Percentiles rank a stretch among this genome's conserved stretches.
Evolutionary conservation across 2,113 vertebrate species (phyloP).

Genomic region (Panthera uncia): DNA sequence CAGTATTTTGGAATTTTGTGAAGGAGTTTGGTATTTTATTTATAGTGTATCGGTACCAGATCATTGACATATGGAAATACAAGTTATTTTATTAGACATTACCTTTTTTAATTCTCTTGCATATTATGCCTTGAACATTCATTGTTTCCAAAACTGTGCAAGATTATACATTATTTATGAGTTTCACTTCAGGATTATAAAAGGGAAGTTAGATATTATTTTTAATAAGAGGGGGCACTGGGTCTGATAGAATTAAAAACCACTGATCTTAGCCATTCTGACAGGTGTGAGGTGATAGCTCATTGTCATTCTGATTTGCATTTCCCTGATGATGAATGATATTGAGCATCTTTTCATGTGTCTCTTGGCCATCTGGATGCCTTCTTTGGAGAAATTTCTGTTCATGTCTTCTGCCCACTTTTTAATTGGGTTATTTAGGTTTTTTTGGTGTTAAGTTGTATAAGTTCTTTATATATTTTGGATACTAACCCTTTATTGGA

Average conservation of each 20-base stretch:
- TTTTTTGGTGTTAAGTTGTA: not conserved
- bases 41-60: accelerated
- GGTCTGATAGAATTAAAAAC: not conserved
- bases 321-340: not conserved
- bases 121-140: not conserved
- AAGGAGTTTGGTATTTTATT: not conserved
- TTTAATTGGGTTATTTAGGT: not conserved
- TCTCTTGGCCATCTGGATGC: not conserved
- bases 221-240: not conserved
- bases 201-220: not conserved
- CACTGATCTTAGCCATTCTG: not conserved
- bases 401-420: not conserved
- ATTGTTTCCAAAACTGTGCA: not conserved
- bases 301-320: not conserved
- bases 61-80: not conserved
- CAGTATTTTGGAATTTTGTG: not conserved
- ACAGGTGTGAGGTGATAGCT: not conserved
- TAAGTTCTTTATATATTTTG: not conserved
- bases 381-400: not conserved
- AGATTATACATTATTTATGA: not conserved
- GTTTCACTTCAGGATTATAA: not conserved
- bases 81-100: slow-evolving; percentile 15
- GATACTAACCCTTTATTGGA: not conserved
- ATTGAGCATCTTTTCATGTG: not conserved
- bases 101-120: not conserved